Conservation (phyloP, 2,113 vertebrate genomes). For the Oreotrochilus melanogaster region DNA sequence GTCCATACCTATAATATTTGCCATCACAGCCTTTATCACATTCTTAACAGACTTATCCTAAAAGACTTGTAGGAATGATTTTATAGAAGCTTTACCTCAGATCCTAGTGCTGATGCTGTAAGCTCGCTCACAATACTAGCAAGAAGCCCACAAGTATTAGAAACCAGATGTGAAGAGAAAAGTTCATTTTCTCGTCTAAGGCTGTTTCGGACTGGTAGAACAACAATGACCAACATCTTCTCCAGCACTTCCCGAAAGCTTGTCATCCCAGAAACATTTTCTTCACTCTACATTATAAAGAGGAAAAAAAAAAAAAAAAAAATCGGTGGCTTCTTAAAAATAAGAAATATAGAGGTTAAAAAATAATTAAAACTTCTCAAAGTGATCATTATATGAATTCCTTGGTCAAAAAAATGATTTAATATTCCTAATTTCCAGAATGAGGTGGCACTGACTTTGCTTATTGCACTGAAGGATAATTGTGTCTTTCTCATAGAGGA, state of each 20-base stretch:
- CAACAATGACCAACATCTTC: constrained; percentile 98
- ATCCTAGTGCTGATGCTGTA: constrained; percentile 94
- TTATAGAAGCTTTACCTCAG: constrained; percentile 84
- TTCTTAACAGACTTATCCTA: neutral
- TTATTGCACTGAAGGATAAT: neutral
- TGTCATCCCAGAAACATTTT: constrained; percentile 96
- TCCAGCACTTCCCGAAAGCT: constrained; percentile 97
- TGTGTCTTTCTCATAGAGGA: neutral
- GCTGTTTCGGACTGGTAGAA: constrained; percentile 94
- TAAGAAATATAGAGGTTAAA: neutral
- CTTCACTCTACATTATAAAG: constrained; percentile 85
- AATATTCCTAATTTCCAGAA: neutral
- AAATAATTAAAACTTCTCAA: neutral
- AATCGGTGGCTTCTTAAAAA: neutral
- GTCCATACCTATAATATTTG: neutral
- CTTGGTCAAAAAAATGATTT: neutral
- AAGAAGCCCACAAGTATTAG: constrained; percentile 94
- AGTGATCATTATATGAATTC: neutral
- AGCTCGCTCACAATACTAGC: constrained; percentile 98
- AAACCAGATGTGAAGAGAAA: constrained; percentile 96
- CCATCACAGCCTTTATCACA: neutral
- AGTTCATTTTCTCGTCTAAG: constrained; percentile 94
- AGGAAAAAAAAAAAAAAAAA: neutral
- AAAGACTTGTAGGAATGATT: neutral
- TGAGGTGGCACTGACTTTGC: accelerated